Base-by-base conservation (phyloP, 2,113 vertebrate genomes). In the Eptesicus fuscus region DNA sequence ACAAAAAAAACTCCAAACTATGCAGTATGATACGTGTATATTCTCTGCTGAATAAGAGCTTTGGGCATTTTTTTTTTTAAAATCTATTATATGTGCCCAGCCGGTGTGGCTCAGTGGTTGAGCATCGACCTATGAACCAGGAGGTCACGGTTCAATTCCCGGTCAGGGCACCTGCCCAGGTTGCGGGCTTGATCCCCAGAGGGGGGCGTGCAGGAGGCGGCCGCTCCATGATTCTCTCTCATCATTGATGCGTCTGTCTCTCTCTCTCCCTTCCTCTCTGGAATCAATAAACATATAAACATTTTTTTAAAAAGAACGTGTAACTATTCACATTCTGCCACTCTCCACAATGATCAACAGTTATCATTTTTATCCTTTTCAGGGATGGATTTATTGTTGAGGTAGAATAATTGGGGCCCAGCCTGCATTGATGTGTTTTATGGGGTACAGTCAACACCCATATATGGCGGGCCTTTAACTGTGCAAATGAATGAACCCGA, bases 361-460 rank as follows among this genome's bases (percentile, higher is more conserved):
- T 5, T 97, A 98, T 97, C 96, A 96, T 98, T 98, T 98, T 98
- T 98, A 98, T 98, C 93, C 90, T 96, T 97, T 98, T 98, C 98
- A 95, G 79, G 97, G 96, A 95, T 96, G 88, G 98, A 98, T 98
- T 98, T 98, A 98, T 98, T 98, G 97, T 97, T 95, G 97, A 97
- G 97, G 95, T 97, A 95, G 97, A 98, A 98, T 98, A 96, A 98
- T 98, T 97, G 96, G 97, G 96, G 96, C 93, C 94, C 71, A 69
- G 16, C 93, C 92, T 97, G 96, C 93, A 77, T 2, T 96, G 97
- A 98, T 98, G 98, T 98, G 93, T 98, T 98, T 98, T 98, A 98
- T 98, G 97, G 98, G 93, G 59, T 97, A 96, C 63, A 98, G 97
- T 98, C 98, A 98, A 97, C 63, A 76, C 93, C 94, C 32, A 98